Percentiles rank a stretch among this genome's conserved stretches.
Conservation (phyloP, 2,888 invertebrate genomes). For the Phasia obesa region DNA sequence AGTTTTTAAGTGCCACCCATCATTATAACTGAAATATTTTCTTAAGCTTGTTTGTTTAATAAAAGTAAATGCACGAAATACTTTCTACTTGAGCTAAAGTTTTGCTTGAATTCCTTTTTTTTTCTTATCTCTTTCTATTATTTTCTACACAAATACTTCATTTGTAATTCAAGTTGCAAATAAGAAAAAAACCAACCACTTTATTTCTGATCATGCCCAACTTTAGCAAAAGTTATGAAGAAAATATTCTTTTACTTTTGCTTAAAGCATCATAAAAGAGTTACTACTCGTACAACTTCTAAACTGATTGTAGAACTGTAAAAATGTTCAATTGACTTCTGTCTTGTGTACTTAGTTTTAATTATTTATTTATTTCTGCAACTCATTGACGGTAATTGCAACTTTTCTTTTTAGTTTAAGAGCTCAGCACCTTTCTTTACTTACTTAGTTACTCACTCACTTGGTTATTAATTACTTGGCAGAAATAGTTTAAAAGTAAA, state of each 20-base stretch:
- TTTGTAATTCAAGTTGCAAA: constrained; percentile 15
- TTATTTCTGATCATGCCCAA: constrained; percentile 22
- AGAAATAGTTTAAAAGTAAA: constrained; percentile 8
- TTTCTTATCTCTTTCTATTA: neutral
- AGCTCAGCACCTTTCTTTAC: constrained; percentile 44
- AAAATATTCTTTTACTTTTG: constrained; percentile 13
- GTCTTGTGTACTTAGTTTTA: constrained; percentile 6
- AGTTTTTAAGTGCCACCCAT: neutral
- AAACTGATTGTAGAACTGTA: constrained; percentile 29
- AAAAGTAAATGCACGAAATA: neutral
- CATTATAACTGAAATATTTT: neutral
- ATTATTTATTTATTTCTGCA: constrained; percentile 17
- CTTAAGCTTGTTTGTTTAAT: neutral
- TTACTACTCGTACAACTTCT: neutral
- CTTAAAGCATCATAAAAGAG: too few species aligned
- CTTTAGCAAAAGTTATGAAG: neutral
- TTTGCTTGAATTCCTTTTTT: neutral
- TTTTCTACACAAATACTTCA: neutral
- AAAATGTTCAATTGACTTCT: constrained; percentile 31
- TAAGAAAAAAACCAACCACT: neutral
- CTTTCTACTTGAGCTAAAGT: neutral
- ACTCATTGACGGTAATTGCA: constrained; percentile 54
- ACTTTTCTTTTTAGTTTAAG: constrained; percentile 26
- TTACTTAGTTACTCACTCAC: constrained; percentile 22
- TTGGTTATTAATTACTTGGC: constrained; percentile 21